A percentile compares a stretch with the other conserved stretches of the same genome.
Conservation (phyloP, 23 tunicate genomes). For the Clavelina lepadiformis region DNA sequence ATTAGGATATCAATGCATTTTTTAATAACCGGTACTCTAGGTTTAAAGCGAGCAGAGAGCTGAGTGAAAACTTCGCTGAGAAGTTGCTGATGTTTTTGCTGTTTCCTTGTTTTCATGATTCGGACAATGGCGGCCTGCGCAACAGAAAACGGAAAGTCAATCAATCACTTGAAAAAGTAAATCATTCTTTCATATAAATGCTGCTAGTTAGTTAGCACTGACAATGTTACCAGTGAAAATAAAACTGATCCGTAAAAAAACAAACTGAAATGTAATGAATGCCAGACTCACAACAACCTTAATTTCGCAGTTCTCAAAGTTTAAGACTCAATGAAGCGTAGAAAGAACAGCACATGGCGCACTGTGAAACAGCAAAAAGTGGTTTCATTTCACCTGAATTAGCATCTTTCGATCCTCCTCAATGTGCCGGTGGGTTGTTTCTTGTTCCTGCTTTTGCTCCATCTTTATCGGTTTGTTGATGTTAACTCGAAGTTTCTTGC, state of each 20-base stretch:
- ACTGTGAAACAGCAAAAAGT: neutral
- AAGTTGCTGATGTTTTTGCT: conserved; percentile 90
- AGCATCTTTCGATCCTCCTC: conserved; percentile 96
- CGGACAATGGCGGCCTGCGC: conserved; percentile 96
- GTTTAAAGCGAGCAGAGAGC: conserved; percentile 87
- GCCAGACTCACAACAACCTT: too few relatives aligned
- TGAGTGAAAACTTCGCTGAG: conserved; percentile 86
- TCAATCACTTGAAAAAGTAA: too few relatives aligned
- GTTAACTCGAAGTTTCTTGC: conserved; percentile 94
- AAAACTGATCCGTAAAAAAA: too few relatives aligned
- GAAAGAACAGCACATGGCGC: too few relatives aligned
- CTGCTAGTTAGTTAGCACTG: too few relatives aligned
- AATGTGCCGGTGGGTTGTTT: conserved; percentile 83
- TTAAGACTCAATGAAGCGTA: too few relatives aligned
- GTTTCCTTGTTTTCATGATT: conserved; percentile 97
- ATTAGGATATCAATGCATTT: conserved; percentile 95
- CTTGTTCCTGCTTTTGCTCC: conserved; percentile 89
- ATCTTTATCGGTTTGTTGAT: conserved; percentile 98
- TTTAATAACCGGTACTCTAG: conserved; percentile 93
- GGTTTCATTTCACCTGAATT: conserved; percentile 52
- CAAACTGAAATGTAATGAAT: too few relatives aligned
- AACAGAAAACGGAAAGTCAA: too few relatives aligned
- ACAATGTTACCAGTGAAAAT: too few relatives aligned
- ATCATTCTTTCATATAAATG: too few relatives aligned
- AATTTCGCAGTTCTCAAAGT: too few relatives aligned